Base-by-base conservation (phyloP, 2,113 vertebrate species). In the Perognathus longimembris region DNA sequence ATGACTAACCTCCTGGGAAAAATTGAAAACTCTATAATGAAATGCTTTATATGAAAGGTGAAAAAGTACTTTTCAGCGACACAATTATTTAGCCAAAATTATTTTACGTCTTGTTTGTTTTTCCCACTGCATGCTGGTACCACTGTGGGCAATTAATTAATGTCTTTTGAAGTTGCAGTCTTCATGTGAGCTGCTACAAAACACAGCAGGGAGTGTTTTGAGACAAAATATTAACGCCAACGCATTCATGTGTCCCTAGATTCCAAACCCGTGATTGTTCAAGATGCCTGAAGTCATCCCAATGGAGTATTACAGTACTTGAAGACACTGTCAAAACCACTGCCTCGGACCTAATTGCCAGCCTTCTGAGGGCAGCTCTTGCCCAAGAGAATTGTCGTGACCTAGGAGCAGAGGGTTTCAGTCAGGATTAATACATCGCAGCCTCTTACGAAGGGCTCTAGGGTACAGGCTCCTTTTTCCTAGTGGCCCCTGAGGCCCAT, bases 71-170 rank as follows among this genome's bases (percentile, higher is more conserved):
- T 92, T 94, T 73, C 59, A 71, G 92, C 18, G 85, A 76, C 61
- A 69, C 50, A 63, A 71, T 82, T 83, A 77, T 59, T 93, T 87
- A 88, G 26, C 40, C 73, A 77, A 78, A 82, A 89, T 73, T 92
- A 64, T 91, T 93, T 93, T 38, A 89, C 3, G n/a, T 86, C 92
- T 67, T 73, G 20, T 90, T 86, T 80, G 34, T 42, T 85, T 92
- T 76, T 61, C 66, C 40, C 74, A 92, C 15, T 89, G 36, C 83
- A 95, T 38, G 81, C 66, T 94, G 17, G 69, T 83, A 78, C 91
- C 92, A 89, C 36, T 85, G 76, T 61, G 69, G 59, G 50, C 71
- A 76, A 89, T 94, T 95, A 95, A 96, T 90, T 91, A 96, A 93
- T 77, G 24, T 38, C 69, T 81, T 94, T 89, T 91, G 87, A 95